These are phyloP conservation scores for Drosophila aldrichi DNA, from an alignment of 2,888 invertebrate genomes.

Conservation along the genomic window DNA sequence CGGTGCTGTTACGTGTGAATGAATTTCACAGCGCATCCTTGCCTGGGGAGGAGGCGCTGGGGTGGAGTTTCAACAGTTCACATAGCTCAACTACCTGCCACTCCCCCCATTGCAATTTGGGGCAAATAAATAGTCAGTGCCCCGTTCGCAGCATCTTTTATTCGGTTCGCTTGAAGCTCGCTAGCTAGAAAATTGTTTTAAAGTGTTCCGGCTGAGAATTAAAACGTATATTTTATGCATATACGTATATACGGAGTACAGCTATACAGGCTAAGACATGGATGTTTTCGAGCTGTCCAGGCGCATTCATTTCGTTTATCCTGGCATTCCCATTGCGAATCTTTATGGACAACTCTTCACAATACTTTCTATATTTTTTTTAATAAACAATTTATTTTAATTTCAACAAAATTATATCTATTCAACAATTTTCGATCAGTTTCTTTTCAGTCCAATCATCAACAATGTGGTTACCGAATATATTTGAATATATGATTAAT, in stretches of 20 bases:
- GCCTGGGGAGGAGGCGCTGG: no score
- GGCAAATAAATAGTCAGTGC: constrained; percentile 67
- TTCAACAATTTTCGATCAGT: not conserved
- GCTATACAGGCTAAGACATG: not conserved
- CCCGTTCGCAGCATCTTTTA: constrained; percentile 38
- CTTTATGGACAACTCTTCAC: not conserved
- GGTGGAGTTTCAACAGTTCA: constrained; percentile 5
- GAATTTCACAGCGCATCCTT: constrained; percentile 18
- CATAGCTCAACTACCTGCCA: constrained; percentile 6
- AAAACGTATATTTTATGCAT: not conserved
- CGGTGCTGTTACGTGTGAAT: constrained; percentile 50
- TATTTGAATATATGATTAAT: not conserved
- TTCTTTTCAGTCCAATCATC: not conserved
- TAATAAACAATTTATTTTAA: not conserved
- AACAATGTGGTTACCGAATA: not conserved
- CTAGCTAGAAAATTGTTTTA: constrained; percentile 50
- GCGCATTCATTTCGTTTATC: not conserved
- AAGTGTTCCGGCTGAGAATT: constrained; percentile 30
- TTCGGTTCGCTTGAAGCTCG: constrained; percentile 54
- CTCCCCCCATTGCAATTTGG: constrained; percentile 59
- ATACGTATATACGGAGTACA: not conserved
- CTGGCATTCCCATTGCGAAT: not conserved
- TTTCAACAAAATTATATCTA: not conserved
- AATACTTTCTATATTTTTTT: not conserved
- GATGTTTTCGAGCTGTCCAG: not conserved